phyloP scores from a whole-genome alignment of 2,113 vertebrate species.

The Lonchura striata region DNA sequence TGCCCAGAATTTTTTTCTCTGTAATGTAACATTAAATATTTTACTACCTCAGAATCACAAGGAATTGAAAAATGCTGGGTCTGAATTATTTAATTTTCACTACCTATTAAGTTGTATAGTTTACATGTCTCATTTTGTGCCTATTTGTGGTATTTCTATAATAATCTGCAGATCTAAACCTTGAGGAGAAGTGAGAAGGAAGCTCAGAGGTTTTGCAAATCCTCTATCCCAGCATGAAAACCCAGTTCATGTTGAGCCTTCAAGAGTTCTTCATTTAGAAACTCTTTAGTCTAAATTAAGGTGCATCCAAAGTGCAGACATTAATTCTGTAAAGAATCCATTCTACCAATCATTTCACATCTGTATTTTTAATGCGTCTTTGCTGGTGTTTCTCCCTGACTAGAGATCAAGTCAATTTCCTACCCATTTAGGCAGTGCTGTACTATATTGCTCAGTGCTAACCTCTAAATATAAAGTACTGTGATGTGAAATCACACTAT shows the following conservation, averaged over 20 bases:
- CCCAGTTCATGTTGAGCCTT: neutral
- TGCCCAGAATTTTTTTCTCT: neutral
- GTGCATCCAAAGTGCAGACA: neutral
- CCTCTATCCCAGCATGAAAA: neutral
- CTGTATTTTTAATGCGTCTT: neutral
- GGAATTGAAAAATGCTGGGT: neutral
- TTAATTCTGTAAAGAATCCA: neutral
- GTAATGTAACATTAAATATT: neutral
- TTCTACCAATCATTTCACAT: neutral
- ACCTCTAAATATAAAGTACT: neutral
- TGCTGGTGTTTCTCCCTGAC: neutral
- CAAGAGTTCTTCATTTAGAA: neutral
- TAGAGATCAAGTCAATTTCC: neutral
- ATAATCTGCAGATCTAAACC: neutral
- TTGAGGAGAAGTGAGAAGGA: neutral
- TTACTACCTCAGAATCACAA: neutral
- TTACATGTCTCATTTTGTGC: neutral
- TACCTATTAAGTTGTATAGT: neutral
- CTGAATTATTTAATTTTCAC: neutral
- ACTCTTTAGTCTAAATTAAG: neutral
- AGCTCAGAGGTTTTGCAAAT: neutral
- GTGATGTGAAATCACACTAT: neutral
- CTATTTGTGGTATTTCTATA: neutral
- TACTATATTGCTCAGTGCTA: neutral
- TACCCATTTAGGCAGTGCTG: neutral